Conservation (phyloP, 2,113 vertebrate genomes). For the Petroica traversi region DNA sequence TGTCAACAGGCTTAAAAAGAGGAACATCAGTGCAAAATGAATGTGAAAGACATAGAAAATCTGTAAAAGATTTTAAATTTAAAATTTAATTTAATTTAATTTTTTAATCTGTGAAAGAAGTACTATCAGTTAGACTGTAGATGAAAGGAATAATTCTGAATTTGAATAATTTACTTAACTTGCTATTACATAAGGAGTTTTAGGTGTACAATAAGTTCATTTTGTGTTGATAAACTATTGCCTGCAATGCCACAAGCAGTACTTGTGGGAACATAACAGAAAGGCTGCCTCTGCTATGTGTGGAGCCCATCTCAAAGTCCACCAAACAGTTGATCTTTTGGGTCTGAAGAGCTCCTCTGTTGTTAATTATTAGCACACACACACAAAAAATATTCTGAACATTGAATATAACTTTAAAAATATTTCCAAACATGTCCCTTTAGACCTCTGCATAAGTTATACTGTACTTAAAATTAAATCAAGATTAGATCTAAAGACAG, state of each 20-base stretch:
- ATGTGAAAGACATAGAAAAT: neutral
- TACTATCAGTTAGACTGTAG: neutral
- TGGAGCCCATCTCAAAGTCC: neutral
- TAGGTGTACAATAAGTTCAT: neutral
- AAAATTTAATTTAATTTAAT: no score
- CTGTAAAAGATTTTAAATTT: no score
- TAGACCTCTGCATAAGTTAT: neutral
- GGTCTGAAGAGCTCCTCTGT: neutral
- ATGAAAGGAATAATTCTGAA: neutral
- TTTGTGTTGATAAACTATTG: neutral
- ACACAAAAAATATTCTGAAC: neutral
- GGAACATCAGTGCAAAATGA: neutral
- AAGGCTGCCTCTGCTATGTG: neutral
- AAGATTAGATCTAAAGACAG: neutral
- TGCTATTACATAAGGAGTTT: neutral
- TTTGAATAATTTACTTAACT: neutral
- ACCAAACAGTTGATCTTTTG: neutral
- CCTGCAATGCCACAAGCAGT: neutral
- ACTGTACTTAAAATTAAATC: neutral
- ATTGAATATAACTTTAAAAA: neutral
- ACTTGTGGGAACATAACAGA: neutral
- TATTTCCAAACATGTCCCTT: neutral
- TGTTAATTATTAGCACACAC: neutral
- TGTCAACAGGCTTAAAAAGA: neutral
- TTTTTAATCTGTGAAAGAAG: neutral